Evolutionary conservation across 2,113 vertebrate genomes (phyloP), one percentile per base, ranked within the genome.

Genomic region (Prunella himalayana): DNA sequence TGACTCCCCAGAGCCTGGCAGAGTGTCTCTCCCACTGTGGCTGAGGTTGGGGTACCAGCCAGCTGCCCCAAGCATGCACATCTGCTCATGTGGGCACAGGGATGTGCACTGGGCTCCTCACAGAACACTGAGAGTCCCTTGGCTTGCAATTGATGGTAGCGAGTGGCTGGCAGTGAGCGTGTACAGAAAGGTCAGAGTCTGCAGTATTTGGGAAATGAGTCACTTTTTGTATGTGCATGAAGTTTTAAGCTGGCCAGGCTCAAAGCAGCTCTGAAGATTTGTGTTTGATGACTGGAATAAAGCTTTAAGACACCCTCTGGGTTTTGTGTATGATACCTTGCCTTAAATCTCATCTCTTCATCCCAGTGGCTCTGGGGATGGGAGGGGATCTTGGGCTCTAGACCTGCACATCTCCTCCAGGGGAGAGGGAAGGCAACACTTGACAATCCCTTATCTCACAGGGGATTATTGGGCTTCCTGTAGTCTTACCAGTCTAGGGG

Each of bases 131-230:
- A 0, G 4, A 49, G 41, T 87, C 73, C 53, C 80, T 86, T 60
- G 82, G 90, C 90, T 96, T 50, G 65, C 24, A 0, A 13, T 3
- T 33, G 60, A 35, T 0, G 1, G 65, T 33, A 63, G 68, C 7
- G 10, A 91, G 61, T 6, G 39, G 42, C 85, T 87, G 91, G 73
- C 73, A 92, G 73, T 1, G 19, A 88, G 68, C 6, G 0, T 35
- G 60, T 56, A 56, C 68, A 27, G 90, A 82, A 95, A 95, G 95
- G 92, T 96, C 92, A 92, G 86, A 96, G 90, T 69, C 91, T 93
- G 93, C 95, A 90, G 77, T 49, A 56, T 95, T 87, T 90, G 95
- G 95, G 94, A 97, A 97, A 90, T 96, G 92, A 97, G 84, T 97
- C 91, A 93, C 71, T 94, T 93, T 88, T 37, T 86, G 71, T 71